A percentile compares a stretch with the other conserved stretches of the same genome.
Conservation (phyloP, 2,888 invertebrate species). For the Pammene fasciana region DNA sequence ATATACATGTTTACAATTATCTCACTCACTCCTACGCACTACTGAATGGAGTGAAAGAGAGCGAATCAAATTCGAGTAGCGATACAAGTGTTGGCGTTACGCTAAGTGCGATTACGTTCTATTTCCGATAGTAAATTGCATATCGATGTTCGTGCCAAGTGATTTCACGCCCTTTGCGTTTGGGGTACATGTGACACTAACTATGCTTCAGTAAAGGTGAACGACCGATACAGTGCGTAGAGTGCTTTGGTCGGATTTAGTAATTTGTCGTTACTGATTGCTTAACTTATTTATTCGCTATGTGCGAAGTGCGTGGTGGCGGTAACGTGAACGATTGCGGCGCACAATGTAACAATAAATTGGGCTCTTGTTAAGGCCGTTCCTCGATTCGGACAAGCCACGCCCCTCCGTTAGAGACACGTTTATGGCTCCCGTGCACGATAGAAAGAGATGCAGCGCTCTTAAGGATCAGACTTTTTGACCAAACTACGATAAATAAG, state of each 20-base stretch:
- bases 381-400: no score
- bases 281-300: no score
- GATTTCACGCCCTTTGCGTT: slow-evolving; percentile 56
- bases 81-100: slow-evolving; percentile 35
- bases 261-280: no score
- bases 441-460: no score
- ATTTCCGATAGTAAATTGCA: slow-evolving; percentile 58
- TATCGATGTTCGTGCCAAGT: slow-evolving; percentile 62
- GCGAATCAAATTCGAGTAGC: slow-evolving; percentile 2
- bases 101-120: slow-evolving; percentile 41
- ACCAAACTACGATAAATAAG: no score
- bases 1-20: neutral
- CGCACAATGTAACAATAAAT: no score
- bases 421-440: no score
- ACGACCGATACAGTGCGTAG: slow-evolving; percentile 4
- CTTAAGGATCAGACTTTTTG: no score
- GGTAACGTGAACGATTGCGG: no score
- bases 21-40: neutral
- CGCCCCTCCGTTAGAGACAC: no score
- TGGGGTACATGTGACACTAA: slow-evolving; percentile 24
- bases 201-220: slow-evolving; percentile 13
- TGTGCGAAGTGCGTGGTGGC: no score
- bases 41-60: slow-evolving; percentile 1
- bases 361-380: no score
- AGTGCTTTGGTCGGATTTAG: neutral